A percentile compares a stretch with the other conserved stretches of the same genome.
These are phyloP conservation scores for Leptobrachium ailaonicum DNA, from an alignment of 2,113 vertebrate species.

Conservation along the genomic window DNA sequence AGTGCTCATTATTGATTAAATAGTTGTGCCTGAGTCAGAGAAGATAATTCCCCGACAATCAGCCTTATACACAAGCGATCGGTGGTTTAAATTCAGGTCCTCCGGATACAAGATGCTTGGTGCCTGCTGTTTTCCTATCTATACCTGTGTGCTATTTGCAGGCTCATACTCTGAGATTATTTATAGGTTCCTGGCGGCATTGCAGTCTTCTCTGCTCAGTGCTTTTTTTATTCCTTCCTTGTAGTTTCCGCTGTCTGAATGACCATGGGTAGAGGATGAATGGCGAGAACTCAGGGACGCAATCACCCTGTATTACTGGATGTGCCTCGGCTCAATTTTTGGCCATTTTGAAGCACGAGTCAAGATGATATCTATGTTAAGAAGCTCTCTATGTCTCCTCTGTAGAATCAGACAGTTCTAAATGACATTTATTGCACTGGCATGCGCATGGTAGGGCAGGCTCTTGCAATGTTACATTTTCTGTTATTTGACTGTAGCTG, in stretches of 20 bases:
- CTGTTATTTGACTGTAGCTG: too few species aligned
- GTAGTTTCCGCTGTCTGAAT: slow-evolving; percentile 36
- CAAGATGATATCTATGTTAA: slow-evolving; percentile 14
- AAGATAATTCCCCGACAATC: slow-evolving; percentile 42
- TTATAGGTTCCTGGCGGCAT: slow-evolving; percentile 25
- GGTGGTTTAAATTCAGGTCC: slow-evolving; percentile 42
- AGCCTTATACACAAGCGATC: slow-evolving; percentile 32
- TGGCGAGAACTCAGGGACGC: slow-evolving; percentile 37
- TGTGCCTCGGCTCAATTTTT: slow-evolving; percentile 35
- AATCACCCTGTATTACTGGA: slow-evolving; percentile 43
- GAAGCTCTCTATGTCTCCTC: slow-evolving; percentile 13
- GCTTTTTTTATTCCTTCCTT: slow-evolving; percentile 5
- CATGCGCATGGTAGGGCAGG: too few species aligned
- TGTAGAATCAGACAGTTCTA: not conserved
- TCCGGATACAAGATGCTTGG: slow-evolving; percentile 39
- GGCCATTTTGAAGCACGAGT: slow-evolving; percentile 27
- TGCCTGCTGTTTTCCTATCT: slow-evolving; percentile 43
- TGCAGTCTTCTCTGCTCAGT: slow-evolving; percentile 10
- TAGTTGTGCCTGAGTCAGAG: slow-evolving; percentile 32
- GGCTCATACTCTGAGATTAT: slow-evolving; percentile 28
- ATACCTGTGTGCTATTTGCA: slow-evolving; percentile 45
- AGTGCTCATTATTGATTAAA: slow-evolving; percentile 26
- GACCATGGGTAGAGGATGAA: slow-evolving; percentile 40
- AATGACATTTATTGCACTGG: slow-evolving; percentile 18
- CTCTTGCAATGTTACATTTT: too few species aligned